Conservation (phyloP, 1,140 invertebrate genomes). For the Ceratoteleas bidentatus region DNA sequence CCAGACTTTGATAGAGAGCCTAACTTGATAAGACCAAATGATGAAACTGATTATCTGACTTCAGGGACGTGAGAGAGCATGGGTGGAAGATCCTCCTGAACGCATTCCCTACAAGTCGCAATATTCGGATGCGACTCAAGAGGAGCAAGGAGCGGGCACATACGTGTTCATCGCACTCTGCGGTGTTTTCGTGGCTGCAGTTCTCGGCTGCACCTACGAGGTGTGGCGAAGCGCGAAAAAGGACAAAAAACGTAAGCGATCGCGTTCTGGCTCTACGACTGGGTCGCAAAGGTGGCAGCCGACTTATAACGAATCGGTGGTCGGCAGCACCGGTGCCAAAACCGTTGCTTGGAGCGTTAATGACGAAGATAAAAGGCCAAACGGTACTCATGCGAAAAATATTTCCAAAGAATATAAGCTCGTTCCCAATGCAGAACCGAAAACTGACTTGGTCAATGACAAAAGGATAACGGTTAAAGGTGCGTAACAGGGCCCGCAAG, state of each 20-base stretch:
- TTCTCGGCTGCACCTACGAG: conserved; percentile 85
- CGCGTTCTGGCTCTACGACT: conserved; percentile 65
- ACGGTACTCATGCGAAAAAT: conserved; percentile 74
- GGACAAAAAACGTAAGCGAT: conserved; percentile 79
- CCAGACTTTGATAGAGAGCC: too few relatives aligned
- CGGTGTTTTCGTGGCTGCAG: conserved; percentile 85
- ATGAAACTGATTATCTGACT: conserved; percentile 27
- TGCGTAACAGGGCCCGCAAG: conserved; percentile 57
- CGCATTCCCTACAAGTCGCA: conserved; percentile 87
- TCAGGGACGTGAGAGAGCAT: conserved; percentile 87
- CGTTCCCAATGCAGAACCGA: conserved; percentile 71
- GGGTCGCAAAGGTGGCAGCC: conserved; percentile 77
- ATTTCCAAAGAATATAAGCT: conserved; percentile 76
- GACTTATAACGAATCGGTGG: conserved; percentile 70
- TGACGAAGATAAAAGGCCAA: conserved; percentile 76
- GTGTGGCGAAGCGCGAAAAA: conserved; percentile 82
- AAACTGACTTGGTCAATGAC: conserved; percentile 73
- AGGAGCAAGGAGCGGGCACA: conserved; percentile 88
- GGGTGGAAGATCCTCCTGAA: conserved; percentile 90
- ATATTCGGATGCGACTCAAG: conserved; percentile 86
- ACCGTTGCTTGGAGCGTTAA: conserved; percentile 71
- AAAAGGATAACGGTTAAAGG: conserved; percentile 77
- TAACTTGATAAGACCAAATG: background rate
- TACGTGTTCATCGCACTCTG: conserved; percentile 88
- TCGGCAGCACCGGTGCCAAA: conserved; percentile 67